Evolutionary conservation across 2,797 vertebrate genomes (phyloP).

Genomic region (Muscicapa striata): DNA sequence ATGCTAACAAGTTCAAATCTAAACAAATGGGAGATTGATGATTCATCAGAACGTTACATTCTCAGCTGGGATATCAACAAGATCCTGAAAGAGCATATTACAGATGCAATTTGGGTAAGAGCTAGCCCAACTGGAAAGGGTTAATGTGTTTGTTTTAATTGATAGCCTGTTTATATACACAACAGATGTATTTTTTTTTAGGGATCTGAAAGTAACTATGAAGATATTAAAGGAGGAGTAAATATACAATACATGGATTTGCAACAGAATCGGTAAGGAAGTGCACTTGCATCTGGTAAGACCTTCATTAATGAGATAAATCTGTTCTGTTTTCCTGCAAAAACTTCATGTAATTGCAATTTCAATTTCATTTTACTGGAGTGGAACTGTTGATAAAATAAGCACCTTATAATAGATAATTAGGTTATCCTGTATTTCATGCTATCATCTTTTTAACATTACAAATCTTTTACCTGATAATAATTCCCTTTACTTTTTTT

Average conservation of each 20-base stretch:
- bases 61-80: conserved; percentile 87
- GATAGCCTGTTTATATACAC: not conserved
- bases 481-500: not conserved
- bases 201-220: conserved; percentile 94
- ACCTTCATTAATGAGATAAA: not conserved
- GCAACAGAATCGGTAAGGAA: conserved; percentile 88
- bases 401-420: not conserved
- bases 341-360: not conserved
- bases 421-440: not conserved
- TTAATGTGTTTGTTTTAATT: not conserved
- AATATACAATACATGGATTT: conserved; percentile 89
- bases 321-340: not conserved
- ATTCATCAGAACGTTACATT: conserved; percentile 83
- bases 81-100: conserved; percentile 84
- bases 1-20: conserved; percentile 85
- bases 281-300: not conserved
- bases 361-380: not conserved
- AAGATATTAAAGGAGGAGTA: conserved; percentile 89
- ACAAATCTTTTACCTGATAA: not conserved
- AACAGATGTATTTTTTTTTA: conserved; percentile 53
- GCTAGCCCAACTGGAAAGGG: not conserved
- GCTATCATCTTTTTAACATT: not conserved
- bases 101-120: conserved; percentile 94
- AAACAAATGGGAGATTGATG: conserved; percentile 91
- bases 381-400: not conserved